Evolutionary conservation across 2,888 invertebrate species (phyloP), one percentile per base, ranked within the genome.

Genomic region (Leucophenga maculata): DNA sequence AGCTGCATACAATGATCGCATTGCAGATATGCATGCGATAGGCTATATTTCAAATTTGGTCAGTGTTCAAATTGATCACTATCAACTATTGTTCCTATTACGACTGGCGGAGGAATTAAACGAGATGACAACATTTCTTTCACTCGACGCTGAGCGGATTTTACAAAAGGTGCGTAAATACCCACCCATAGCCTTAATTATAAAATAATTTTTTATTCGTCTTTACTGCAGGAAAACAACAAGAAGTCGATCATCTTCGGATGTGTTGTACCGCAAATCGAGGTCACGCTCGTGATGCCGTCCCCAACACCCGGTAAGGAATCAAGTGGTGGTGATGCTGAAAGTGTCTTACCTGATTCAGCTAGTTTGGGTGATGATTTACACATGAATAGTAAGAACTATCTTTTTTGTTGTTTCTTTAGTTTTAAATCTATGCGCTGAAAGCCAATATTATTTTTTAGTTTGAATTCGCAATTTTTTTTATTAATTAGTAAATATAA

Each of bases 31-130:
- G 75, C 95, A 95, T 88, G 92, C 94, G 31, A 91, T 97, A 65
- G 94, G 94, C 0, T 93, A 96, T 82, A 93, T 97, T 65, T 92
- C 94, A 65, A 95, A 95, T 82, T 90, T 97, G 83, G 93, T 97
- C 66, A 95, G 95, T 75, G 90, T 97, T 3, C 97, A 98, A 89
- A 91, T 98, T 72, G 97, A 97, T 90, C 97, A 97, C 88, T 97
- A 95, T 89, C 97, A 98, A 89, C 94, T 94, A 89, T 90, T 97
- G 78, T 97, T 98, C 89, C 90, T 98, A 67, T 89, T 97, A 88
- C 90, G 97, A 67, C 90, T 97, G 79, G 90, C 94, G 26, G 97
- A 98, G 88, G 92, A 94, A 64, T 88, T 96, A 44, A 91, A 94
- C 0, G 96, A 96, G 88, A 90, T 95, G 89, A 90, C 93, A 6